Evolutionary conservation across 2,113 vertebrate species (phyloP).

Genomic region (Alaudala cheleensis): DNA sequence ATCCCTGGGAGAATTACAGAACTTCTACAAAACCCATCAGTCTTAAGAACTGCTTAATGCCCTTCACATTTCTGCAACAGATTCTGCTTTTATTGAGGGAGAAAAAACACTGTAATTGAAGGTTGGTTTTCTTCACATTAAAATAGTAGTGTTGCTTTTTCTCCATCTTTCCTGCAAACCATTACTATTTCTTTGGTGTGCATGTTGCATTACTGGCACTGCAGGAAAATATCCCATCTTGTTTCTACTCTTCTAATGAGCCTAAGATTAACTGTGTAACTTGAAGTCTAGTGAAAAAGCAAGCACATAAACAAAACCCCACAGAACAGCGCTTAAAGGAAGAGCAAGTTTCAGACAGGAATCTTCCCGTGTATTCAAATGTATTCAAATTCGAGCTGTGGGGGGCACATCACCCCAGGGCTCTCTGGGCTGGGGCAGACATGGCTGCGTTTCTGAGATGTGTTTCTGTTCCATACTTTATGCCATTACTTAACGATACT

Average conservation of each 20-base stretch:
- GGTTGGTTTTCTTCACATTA: background rate
- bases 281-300: background rate
- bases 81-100: background rate
- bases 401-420: rapidly evolving
- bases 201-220: rapidly evolving
- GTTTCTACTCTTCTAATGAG: background rate
- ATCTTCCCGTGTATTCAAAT: rapidly evolving
- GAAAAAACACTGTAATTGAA: background rate
- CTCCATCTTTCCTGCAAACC: background rate
- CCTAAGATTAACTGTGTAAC: background rate
- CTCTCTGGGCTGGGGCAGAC: too few species aligned
- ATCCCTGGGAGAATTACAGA: background rate
- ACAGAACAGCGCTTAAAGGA: background rate
- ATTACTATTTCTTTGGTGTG: background rate
- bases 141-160: background rate
- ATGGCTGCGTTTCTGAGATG: rapidly evolving
- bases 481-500: rapidly evolving
- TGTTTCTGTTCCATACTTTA: background rate
- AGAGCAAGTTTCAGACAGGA: background rate
- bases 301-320: background rate
- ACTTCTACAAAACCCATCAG: background rate
- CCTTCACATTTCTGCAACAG: background rate
- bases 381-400: background rate
- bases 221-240: background rate
- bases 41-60: background rate